Conservation (phyloP, 2,113 vertebrate genomes). For the Oryzias javanicus region DNA sequence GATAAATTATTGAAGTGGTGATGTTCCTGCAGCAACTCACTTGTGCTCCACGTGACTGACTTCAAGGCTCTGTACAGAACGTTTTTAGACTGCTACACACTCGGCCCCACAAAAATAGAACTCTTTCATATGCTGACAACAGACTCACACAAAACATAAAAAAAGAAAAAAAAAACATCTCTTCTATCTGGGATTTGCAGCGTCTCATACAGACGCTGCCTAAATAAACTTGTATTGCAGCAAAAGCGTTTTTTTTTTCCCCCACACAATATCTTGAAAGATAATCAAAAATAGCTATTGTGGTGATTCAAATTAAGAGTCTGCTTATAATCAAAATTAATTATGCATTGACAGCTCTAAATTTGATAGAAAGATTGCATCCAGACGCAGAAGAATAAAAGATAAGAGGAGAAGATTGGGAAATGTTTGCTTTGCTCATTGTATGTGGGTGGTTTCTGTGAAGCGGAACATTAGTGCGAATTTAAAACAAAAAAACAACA, state of each 20-base stretch:
- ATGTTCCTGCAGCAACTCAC: constrained; percentile 53
- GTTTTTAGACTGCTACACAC: constrained; percentile 39
- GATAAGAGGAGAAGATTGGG: constrained; percentile 58
- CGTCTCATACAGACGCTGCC: constrained; percentile 21
- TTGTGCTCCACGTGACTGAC: constrained; percentile 47
- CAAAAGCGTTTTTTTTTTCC: constrained; percentile 35
- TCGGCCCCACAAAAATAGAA: constrained; percentile 57
- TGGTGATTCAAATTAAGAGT: constrained; percentile 63
- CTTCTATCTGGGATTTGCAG: constrained; percentile 13
- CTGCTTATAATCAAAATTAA: constrained; percentile 71
- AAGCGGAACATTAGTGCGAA: constrained; percentile 63
- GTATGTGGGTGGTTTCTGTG: constrained; percentile 51
- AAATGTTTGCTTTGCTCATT: constrained; percentile 59
- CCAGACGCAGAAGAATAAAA: constrained; percentile 40
- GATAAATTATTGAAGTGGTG: constrained; percentile 66
- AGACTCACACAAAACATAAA: constrained; percentile 29
- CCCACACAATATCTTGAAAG: constrained; percentile 23
- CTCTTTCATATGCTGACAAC: constrained; percentile 46
- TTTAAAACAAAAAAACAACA: constrained; percentile 30
- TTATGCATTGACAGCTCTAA: constrained; percentile 71
- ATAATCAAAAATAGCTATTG: constrained; percentile 41
- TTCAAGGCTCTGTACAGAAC: constrained; percentile 42
- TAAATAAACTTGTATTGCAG: constrained; percentile 42
- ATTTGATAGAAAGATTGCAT: constrained; percentile 61
- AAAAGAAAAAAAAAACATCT: constrained; percentile 19